A percentile compares a stretch with the other conserved stretches of the same genome.
phyloP scores from a whole-genome alignment of 2,888 invertebrate genomes.

The Strigamia transsilvanica region DNA sequence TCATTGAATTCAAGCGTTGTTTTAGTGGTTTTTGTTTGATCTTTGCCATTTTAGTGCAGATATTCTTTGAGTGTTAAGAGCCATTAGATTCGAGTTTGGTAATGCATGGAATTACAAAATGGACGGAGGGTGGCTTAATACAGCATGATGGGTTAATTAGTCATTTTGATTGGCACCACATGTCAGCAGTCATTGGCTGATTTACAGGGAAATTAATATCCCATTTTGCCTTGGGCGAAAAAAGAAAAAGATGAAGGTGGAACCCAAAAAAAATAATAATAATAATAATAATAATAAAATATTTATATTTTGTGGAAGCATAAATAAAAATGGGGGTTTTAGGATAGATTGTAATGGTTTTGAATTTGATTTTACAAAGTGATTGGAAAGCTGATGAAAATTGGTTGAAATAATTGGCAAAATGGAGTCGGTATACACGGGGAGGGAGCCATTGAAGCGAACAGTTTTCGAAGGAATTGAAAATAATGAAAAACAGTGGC shows the following conservation, averaged over 20 bases:
- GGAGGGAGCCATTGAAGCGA: conserved; percentile 31
- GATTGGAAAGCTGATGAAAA: conserved; percentile 30
- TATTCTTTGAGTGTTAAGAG: not conserved
- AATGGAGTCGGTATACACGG: conserved; percentile 7
- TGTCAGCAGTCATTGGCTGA: conserved; percentile 16
- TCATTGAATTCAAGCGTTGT: too few relatives aligned
- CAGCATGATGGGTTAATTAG: conserved; percentile 4
- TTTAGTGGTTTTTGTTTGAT: too few relatives aligned
- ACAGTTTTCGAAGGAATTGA: conserved; percentile 26
- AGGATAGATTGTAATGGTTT: not conserved
- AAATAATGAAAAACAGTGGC: conserved; percentile 44
- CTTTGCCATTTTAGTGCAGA: too few relatives aligned
- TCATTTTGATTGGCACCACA: conserved; percentile 35
- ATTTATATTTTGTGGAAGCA: too few relatives aligned
- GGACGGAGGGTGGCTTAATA: not conserved
- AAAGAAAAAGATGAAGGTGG: not conserved
- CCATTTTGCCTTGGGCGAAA: not conserved
- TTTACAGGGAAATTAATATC: conserved; percentile 11
- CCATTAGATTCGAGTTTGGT: not conserved
- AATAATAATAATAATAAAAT: too few relatives aligned
- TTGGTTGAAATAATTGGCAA: conserved; percentile 42
- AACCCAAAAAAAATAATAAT: not conserved
- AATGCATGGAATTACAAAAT: not conserved
- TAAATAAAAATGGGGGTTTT: not conserved
- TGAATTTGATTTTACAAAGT: not conserved